Evolutionary conservation across 2,797 vertebrate species (phyloP).

Genomic region (Thaleichthys pacificus): DNA sequence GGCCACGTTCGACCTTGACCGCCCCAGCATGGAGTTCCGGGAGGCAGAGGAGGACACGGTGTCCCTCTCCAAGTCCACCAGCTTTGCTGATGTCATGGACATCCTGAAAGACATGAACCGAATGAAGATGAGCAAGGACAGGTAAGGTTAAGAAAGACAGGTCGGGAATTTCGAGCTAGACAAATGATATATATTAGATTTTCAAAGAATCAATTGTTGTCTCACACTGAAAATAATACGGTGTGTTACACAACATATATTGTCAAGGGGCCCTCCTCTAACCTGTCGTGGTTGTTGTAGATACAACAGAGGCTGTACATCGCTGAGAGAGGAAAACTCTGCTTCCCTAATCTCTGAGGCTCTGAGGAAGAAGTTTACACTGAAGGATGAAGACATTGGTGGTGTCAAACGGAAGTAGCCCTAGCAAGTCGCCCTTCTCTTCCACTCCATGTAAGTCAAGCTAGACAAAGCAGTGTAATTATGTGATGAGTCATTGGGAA

Average conservation of each 20-base stretch:
- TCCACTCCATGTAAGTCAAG: constrained; percentile 65
- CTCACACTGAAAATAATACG: not conserved
- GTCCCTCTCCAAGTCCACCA: constrained; percentile 97
- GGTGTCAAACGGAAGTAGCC: constrained; percentile 69
- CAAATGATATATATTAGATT: no score
- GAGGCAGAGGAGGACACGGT: constrained; percentile 91
- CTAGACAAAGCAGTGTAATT: not conserved
- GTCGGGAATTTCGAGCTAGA: not conserved
- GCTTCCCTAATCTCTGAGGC: constrained; percentile 92
- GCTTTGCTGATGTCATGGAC: constrained; percentile 98
- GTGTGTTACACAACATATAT: not conserved
- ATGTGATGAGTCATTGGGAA: not conserved
- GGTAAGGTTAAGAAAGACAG: constrained; percentile 65
- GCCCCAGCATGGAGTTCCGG: constrained; percentile 79
- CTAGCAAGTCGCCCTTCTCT: constrained; percentile 30
- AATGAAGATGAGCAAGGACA: constrained; percentile 96
- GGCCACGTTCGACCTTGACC: constrained; percentile 86
- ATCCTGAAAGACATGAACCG: constrained; percentile 98
- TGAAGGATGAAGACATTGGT: constrained; percentile 85
- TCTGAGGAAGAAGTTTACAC: constrained; percentile 91
- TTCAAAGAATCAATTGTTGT: no score
- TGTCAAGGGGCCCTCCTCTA: not conserved
- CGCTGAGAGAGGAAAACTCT: constrained; percentile 90
- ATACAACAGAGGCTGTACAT: constrained; percentile 83
- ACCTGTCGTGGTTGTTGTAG: constrained; percentile 46